These are phyloP conservation scores for Odontocolon sp. DNA, from an alignment of 2,888 invertebrate species.

Conservation along the genomic window DNA sequence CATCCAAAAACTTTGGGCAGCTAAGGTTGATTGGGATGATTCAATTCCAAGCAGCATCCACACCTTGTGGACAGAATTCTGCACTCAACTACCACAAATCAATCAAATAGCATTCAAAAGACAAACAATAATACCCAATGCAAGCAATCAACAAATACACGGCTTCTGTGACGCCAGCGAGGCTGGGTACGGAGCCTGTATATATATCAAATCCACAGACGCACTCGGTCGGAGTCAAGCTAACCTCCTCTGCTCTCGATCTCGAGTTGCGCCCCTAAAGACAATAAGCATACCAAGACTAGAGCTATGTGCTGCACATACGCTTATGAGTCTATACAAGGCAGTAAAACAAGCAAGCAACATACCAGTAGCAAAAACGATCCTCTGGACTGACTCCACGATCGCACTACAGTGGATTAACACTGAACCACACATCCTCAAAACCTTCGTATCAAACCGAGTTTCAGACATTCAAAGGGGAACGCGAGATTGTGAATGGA, in stretches of 20 bases:
- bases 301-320: not conserved
- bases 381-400: conserved; percentile 32
- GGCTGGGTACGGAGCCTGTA: conserved; percentile 59
- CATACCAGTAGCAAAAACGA: not conserved
- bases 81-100: conserved; percentile 39
- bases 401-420: conserved; percentile 27
- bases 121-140: conserved; percentile 18
- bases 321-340: not conserved
- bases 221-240: not conserved
- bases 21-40: conserved; percentile 63
- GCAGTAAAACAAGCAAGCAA: not conserved
- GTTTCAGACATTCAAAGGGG: conserved; percentile 38
- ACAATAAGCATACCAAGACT: conserved; percentile 23
- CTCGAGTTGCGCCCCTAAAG: conserved; percentile 21
- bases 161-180: conserved; percentile 65
- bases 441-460: conserved; percentile 41
- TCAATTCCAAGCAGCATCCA: conserved; percentile 53
- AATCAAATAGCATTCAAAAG: conserved; percentile 55
- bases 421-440: not conserved
- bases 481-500: not conserved
- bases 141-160: conserved; percentile 46
- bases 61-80: conserved; percentile 49
- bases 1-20: conserved; percentile 62
- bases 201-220: conserved; percentile 16
- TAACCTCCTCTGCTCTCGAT: conserved; percentile 6